Percentiles rank a stretch among this genome's conserved stretches.
Evolutionary conservation across 1,140 invertebrate species (phyloP).

Genomic region (Leptinotarsa undecemlineata): DNA sequence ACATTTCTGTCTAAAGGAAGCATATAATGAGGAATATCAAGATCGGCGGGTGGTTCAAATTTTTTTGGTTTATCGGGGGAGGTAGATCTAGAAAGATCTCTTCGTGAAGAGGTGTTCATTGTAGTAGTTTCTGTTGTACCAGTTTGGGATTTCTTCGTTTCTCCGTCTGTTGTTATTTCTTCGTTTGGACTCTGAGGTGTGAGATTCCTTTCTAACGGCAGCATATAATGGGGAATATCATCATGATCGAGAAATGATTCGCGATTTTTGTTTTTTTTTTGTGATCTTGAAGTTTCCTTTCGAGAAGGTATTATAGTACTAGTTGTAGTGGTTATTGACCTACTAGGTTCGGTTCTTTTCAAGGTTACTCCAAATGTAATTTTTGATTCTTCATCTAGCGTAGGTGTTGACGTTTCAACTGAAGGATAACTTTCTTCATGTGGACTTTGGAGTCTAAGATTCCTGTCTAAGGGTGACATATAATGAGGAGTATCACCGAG

Average conservation of each 20-base stretch:
- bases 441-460: neutral
- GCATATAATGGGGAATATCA: conserved; percentile 52
- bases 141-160: neutral
- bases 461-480: conserved; percentile 51
- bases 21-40: conserved; percentile 52
- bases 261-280: conserved; percentile 17
- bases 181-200: neutral
- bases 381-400: neutral
- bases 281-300: neutral
- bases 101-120: conserved; percentile 3
- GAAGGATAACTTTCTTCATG: neutral
- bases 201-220: conserved; percentile 46
- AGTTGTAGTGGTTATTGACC: neutral
- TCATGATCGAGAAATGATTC: conserved; percentile 31
- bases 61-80: conserved; percentile 35
- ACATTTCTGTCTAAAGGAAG: conserved; percentile 47
- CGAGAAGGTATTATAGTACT: neutral
- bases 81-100: conserved; percentile 20
- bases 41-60: conserved; percentile 32
- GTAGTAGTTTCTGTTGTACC: neutral
- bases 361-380: neutral
- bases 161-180: neutral
- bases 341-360: neutral
- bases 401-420: neutral
- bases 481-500: conserved; percentile 48